Evolutionary conservation across 2,888 invertebrate species (phyloP).

Genomic region (Gerris lacustris): DNA sequence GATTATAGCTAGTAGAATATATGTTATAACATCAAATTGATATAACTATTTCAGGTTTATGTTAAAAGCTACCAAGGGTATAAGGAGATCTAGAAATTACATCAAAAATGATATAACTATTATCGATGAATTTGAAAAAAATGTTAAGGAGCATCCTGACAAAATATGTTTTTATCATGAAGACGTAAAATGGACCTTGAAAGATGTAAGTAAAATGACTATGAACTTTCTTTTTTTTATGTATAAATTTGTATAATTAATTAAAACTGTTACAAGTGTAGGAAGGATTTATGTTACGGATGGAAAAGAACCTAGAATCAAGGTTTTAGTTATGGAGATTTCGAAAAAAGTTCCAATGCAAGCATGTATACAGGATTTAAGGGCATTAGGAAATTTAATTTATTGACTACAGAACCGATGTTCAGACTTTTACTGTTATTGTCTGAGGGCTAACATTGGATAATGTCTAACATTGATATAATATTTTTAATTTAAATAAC

Average conservation of each 20-base stretch:
- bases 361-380: too few relatives aligned
- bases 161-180: slow-evolving; percentile 73
- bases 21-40: background rate
- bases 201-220: slow-evolving; percentile 46
- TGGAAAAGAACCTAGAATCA: background rate
- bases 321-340: too few relatives aligned
- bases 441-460: too few relatives aligned
- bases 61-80: background rate
- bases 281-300: background rate
- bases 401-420: too few relatives aligned
- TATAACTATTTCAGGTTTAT: background rate
- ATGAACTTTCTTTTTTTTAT: background rate
- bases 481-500: too few relatives aligned
- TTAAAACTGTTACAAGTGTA: background rate
- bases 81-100: background rate
- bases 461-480: too few relatives aligned
- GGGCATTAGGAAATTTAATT: too few relatives aligned
- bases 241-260: too few relatives aligned
- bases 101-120: background rate
- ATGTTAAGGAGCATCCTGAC: slow-evolving; percentile 58
- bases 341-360: too few relatives aligned
- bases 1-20: background rate
- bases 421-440: too few relatives aligned
- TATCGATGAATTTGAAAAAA: slow-evolving; percentile 33
- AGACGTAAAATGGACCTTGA: slow-evolving; percentile 72